Conservation (phyloP, 1,140 invertebrate species). For the Apis cerana region DNA sequence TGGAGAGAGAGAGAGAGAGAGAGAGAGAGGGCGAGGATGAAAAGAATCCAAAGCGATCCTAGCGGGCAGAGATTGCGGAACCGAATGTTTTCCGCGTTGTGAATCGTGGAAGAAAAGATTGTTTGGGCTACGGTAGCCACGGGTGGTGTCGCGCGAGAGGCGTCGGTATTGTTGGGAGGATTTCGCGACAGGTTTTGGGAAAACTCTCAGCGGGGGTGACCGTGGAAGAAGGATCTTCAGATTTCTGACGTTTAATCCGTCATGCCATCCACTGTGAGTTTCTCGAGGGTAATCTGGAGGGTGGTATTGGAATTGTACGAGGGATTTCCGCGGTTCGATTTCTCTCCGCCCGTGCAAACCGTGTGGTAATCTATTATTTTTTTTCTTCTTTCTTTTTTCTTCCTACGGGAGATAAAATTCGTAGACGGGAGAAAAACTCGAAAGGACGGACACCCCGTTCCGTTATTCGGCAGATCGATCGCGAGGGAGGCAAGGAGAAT, state of each 20-base stretch:
- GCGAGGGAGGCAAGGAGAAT: background rate
- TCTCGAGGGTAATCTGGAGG: background rate
- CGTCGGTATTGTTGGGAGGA: slow-evolving; percentile 49
- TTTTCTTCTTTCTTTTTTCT: too few relatives aligned
- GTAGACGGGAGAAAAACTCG: background rate
- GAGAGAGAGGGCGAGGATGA: slow-evolving; percentile 33
- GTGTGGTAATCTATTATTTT: background rate
- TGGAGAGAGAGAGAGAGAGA: slow-evolving; percentile 6
- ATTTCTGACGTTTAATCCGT: slow-evolving; percentile 63
- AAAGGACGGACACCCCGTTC: background rate
- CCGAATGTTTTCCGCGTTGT: slow-evolving; percentile 23
- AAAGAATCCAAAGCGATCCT: slow-evolving; percentile 19
- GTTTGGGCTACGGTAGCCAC: slow-evolving; percentile 59
- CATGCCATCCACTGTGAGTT: slow-evolving; percentile 38
- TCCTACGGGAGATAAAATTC: background rate
- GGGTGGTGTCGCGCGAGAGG: slow-evolving; percentile 45
- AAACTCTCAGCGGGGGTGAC: slow-evolving; percentile 67
- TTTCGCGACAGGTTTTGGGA: slow-evolving; percentile 70
- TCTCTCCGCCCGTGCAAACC: background rate
- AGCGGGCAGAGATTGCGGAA: background rate
- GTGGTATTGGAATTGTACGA: background rate
- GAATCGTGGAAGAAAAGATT: slow-evolving; percentile 48
- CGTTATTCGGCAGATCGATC: slow-evolving; percentile 4
- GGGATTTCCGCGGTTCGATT: background rate
- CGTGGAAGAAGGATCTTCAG: slow-evolving; percentile 50